Evolutionary conservation across 2,797 vertebrate species (phyloP).

Genomic region (Thripadectes ignobilis): DNA sequence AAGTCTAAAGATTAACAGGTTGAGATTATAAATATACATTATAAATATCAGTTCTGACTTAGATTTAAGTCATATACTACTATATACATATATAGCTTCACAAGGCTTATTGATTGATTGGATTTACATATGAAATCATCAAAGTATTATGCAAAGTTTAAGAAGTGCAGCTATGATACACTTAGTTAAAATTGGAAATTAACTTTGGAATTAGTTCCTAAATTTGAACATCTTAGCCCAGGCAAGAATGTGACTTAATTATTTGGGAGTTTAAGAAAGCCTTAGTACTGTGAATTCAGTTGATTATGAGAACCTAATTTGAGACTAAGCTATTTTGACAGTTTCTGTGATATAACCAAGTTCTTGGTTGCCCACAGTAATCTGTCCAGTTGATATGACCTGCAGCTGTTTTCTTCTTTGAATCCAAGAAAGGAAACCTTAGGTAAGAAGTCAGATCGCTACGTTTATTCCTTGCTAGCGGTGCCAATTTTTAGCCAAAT

Average conservation of each 20-base stretch:
- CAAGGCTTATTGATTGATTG: not conserved
- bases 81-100: not conserved
- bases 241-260: slow-evolving; percentile 26
- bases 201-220: slow-evolving; percentile 34
- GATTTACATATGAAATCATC: slow-evolving; percentile 22
- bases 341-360: not conserved
- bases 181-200: slow-evolving; percentile 29
- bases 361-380: not conserved
- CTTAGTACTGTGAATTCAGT: not conserved
- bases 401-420: not conserved
- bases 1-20: not conserved
- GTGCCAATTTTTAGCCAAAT: not conserved
- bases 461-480: not conserved
- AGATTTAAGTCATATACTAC: not conserved
- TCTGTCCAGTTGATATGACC: not conserved
- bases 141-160: slow-evolving; percentile 13
- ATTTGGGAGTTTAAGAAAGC: not conserved
- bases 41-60: not conserved
- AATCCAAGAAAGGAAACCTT: not conserved
- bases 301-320: not conserved
- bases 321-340: not conserved
- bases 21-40: not conserved
- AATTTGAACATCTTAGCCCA: slow-evolving; percentile 5
- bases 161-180: not conserved
- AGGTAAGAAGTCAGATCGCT: not conserved